phyloP scores from a whole-genome alignment of 1,140 invertebrate genomes.

The Panagrolaimus sp. region DNA sequence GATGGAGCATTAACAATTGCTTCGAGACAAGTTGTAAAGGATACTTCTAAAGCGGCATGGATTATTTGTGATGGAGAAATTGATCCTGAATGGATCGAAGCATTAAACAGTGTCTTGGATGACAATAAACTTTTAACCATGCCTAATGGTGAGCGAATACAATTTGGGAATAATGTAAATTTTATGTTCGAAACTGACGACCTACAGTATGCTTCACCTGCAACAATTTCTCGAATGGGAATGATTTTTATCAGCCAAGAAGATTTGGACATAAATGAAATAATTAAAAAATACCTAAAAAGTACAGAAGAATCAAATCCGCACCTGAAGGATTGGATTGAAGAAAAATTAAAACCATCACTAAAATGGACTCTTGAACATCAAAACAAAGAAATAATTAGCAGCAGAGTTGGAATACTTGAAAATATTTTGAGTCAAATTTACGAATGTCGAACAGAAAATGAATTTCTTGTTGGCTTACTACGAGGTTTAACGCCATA shows the following conservation, averaged over 20 bases:
- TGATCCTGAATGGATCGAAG: constrained; percentile 97
- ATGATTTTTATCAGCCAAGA: constrained; percentile 71
- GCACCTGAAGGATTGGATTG: constrained; percentile 33
- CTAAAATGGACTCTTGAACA: constrained; percentile 29
- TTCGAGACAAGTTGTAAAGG: constrained; percentile 72
- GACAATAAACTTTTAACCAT: constrained; percentile 71
- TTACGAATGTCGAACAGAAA: constrained; percentile 61
- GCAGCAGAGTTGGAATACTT: constrained; percentile 65
- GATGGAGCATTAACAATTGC: constrained; percentile 75
- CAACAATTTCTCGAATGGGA: constrained; percentile 91
- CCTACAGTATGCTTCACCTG: constrained; percentile 85
- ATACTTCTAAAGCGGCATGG: constrained; percentile 71
- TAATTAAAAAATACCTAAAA: constrained; percentile 25
- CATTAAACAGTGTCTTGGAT: constrained; percentile 88
- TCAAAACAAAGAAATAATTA: constrained; percentile 24
- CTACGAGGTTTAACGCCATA: constrained; percentile 65
- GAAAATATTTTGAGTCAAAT: constrained; percentile 67
- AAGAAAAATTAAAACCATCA: constrained; percentile 23
- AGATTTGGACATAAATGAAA: constrained; percentile 63
- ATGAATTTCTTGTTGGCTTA: constrained; percentile 66
- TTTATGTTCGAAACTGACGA: constrained; percentile 96
- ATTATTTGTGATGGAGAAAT: constrained; percentile 95
- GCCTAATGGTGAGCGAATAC: constrained; percentile 90
- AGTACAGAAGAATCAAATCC: background rate
- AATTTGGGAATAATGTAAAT: constrained; percentile 82